Percentiles rank a stretch among this genome's conserved stretches.
Evolutionary conservation across 2,113 vertebrate species (phyloP).

Genomic region (Daphoenositta chrysoptera): DNA sequence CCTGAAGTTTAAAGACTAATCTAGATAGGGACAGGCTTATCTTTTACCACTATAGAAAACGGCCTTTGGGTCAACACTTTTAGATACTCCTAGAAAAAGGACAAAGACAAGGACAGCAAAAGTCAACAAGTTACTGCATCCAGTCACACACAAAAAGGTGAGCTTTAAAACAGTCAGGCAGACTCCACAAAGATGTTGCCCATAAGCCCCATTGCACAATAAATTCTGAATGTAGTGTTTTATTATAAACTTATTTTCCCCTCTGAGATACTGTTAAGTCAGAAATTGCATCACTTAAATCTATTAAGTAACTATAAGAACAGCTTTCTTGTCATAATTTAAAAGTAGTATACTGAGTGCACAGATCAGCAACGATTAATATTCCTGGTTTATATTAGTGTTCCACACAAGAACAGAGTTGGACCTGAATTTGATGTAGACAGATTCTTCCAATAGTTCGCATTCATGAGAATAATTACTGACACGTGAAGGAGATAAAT

Average conservation of each 20-base stretch:
- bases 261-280: not conserved
- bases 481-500: not conserved
- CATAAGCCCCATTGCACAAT: not conserved
- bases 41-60: not conserved
- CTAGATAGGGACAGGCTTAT: not conserved
- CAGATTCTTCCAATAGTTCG: not conserved
- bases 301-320: not conserved
- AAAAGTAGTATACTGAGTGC: not conserved
- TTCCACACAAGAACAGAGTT: not conserved
- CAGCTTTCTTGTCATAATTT: not conserved
- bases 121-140: not conserved
- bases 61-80: not conserved
- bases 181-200: not conserved
- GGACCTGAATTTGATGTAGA: not conserved
- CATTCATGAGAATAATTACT: not conserved
- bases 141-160: not conserved
- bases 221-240: not conserved
- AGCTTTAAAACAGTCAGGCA: not conserved
- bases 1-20: not conserved
- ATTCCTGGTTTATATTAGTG: not conserved
- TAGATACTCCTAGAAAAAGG: not conserved
- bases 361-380: not conserved
- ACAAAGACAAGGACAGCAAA: not conserved
- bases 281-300: not conserved
- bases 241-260: not conserved